These are phyloP conservation scores for Gambusia yucatana DNA, from an alignment of 2,797 vertebrate species.

Conservation along the genomic window DNA sequence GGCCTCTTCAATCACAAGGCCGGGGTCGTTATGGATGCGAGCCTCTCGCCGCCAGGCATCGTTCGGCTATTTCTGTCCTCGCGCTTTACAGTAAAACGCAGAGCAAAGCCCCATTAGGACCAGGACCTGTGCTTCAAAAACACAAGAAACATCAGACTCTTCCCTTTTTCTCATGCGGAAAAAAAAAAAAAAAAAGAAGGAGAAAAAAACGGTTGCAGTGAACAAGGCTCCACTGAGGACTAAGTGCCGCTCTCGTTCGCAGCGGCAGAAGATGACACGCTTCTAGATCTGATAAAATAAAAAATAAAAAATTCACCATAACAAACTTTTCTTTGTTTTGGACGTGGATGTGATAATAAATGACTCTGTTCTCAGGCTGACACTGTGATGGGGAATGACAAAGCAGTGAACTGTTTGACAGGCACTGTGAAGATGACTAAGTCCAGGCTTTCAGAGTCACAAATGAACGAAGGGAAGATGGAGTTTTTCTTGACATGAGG, in stretches of 20 bases:
- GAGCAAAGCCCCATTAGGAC: constrained; percentile 61
- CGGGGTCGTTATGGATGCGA: constrained; percentile 76
- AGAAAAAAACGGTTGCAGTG: not conserved
- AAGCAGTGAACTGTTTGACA: constrained; percentile 73
- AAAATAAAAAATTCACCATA: not conserved
- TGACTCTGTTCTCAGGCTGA: constrained; percentile 53
- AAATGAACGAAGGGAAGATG: constrained; percentile 51
- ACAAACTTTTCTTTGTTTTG: constrained; percentile 24
- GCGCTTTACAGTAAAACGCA: constrained; percentile 58
- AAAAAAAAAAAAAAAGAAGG: not conserved
- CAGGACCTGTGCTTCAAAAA: constrained; percentile 57
- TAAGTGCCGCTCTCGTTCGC: not conserved
- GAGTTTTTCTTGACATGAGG: constrained; percentile 54
- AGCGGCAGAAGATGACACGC: not conserved
- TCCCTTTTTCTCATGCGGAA: constrained; percentile 14
- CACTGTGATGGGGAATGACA: constrained; percentile 67
- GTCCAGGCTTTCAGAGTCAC: constrained; percentile 73
- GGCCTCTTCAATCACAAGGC: constrained; percentile 77
- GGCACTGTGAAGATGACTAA: constrained; percentile 75
- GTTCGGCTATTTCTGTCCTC: constrained; percentile 79
- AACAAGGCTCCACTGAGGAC: not conserved
- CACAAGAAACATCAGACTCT: constrained; percentile 39
- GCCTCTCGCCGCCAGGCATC: constrained; percentile 68
- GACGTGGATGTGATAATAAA: constrained; percentile 55
- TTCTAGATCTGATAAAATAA: not conserved